phyloP scores from a whole-genome alignment of 2,888 invertebrate species.

The Lissocephala sabroskyi region DNA sequence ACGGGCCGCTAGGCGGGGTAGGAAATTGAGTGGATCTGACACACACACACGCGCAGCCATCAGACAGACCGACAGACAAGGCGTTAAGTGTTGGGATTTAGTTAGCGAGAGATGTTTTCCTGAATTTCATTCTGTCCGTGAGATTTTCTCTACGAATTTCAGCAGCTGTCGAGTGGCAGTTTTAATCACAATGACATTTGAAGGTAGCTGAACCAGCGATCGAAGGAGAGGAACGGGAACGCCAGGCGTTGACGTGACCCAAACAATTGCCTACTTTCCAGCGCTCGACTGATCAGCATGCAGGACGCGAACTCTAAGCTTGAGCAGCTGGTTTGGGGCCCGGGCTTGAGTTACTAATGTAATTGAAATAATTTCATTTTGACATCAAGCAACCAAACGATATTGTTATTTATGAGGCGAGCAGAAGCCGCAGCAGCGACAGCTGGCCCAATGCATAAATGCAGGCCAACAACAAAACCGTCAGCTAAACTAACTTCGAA shows the following conservation, averaged over 20 bases:
- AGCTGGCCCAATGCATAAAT: slow-evolving; percentile 13
- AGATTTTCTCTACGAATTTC: too few relatives aligned
- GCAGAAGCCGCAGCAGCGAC: slow-evolving; percentile 14
- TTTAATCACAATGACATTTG: too few relatives aligned
- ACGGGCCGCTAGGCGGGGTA: too few relatives aligned
- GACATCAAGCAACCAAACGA: slow-evolving; percentile 38
- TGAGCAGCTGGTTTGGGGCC: too few relatives aligned
- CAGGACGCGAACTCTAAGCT: background rate
- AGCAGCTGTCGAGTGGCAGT: too few relatives aligned
- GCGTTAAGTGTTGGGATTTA: slow-evolving; percentile 60
- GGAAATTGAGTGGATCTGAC: too few relatives aligned
- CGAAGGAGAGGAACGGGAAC: slow-evolving; percentile 1
- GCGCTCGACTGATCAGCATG: slow-evolving; percentile 19
- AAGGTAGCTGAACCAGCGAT: too few relatives aligned
- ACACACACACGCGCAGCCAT: slow-evolving; percentile 32
- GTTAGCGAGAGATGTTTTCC: slow-evolving; percentile 37
- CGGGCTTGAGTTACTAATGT: slow-evolving; percentile 53
- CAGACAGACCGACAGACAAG: slow-evolving; percentile 32
- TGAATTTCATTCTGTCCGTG: too few relatives aligned
- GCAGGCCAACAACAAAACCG: slow-evolving; percentile 8
- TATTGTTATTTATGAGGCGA: slow-evolving; percentile 43
- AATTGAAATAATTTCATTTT: slow-evolving; percentile 59
- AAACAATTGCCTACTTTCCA: too few relatives aligned
- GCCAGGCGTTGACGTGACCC: too few relatives aligned
- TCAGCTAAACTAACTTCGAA: slow-evolving; percentile 19